A percentile compares a stretch with the other conserved stretches of the same genome.
phyloP scores from a whole-genome alignment of 2,888 invertebrate genomes.

The Limnephilus lunatus region DNA sequence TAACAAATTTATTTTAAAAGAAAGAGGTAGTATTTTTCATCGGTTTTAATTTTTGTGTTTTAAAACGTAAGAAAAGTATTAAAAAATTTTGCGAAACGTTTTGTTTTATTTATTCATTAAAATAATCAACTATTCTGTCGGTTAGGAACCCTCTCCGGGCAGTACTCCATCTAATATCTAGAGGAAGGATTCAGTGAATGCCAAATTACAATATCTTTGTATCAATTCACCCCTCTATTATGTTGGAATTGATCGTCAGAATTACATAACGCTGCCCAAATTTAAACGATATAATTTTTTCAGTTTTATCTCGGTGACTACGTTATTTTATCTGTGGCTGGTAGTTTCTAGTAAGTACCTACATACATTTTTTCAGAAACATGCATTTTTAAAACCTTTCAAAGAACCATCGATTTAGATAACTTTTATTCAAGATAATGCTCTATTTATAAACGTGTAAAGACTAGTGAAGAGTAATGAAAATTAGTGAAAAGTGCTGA shows the following conservation, averaged over 20 bases:
- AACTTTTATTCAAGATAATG: too few relatives aligned
- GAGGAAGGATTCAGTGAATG: slow-evolving; percentile 21
- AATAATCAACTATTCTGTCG: neutral
- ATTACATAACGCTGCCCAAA: neutral
- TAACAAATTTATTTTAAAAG: too few relatives aligned
- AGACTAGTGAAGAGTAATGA: too few relatives aligned
- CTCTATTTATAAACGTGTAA: too few relatives aligned
- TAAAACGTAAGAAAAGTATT: neutral
- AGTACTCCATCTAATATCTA: neutral
- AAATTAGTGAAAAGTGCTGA: too few relatives aligned
- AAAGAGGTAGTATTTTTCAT: too few relatives aligned
- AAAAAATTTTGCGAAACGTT: neutral
- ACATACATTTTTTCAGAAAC: neutral
- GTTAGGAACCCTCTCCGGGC: neutral
- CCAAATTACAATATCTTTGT: slow-evolving; percentile 45
- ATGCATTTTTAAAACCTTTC: neutral
- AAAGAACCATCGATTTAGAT: neutral
- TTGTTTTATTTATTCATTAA: neutral
- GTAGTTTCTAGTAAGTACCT: neutral
- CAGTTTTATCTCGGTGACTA: neutral
- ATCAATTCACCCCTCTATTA: neutral
- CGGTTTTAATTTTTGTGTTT: too few relatives aligned
- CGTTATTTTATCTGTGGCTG: neutral
- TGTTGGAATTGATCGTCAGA: neutral
- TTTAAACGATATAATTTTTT: neutral